Base-by-base conservation (phyloP, 2,797 vertebrate species). In the Triplophysa bombifrons region DNA sequence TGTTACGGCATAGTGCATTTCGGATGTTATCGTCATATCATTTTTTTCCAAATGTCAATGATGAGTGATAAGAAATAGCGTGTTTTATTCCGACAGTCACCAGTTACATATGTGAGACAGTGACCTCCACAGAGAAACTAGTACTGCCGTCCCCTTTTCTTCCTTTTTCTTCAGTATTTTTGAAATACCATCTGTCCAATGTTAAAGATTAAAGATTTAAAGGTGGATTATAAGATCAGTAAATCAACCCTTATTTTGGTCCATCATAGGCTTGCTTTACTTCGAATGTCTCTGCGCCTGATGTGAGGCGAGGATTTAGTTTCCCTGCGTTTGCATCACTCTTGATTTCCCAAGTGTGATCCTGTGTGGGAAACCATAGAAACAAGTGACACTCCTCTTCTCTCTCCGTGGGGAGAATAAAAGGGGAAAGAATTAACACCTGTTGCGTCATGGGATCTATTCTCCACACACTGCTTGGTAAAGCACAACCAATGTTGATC, bases 391-490 rank as follows among this genome's bases (percentile, higher is more conserved):
- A 27, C 68, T n/a, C 17, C 30, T 63, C 5, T 64, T n/a, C 2
- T 64, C n/a, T 64, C 48, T 63, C 25, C 67, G 5, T 50, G 17
- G 56, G 61, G 80, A 66, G 80, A 64, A 78, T 41, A 44, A 63
- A 61, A n/a, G 50, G 68, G 72, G 44, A 78, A 70, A 58, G 76
- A 78, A 84, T 84, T 76, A 82, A 73, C 80, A 76, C 82, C 76
- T 78, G 68, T 55, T 48, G 55, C 65, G 65, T 68, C 80, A 48
- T 63, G 25, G 46, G 69, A 79, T n/a, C 60, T 72, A 50, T 66
- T 66, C 60, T 55, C 34, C 22, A 73, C 8, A 20, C 65, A 48
- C 38, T 66, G 70, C 38, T 56, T 66, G 50, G 22, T 20, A 22
- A 63, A 63, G 76, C 76, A 63, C 41, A 69, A 30, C 22, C 63